Base-by-base conservation (phyloP, 2,797 vertebrate species). In the Pelobates cultripes region DNA sequence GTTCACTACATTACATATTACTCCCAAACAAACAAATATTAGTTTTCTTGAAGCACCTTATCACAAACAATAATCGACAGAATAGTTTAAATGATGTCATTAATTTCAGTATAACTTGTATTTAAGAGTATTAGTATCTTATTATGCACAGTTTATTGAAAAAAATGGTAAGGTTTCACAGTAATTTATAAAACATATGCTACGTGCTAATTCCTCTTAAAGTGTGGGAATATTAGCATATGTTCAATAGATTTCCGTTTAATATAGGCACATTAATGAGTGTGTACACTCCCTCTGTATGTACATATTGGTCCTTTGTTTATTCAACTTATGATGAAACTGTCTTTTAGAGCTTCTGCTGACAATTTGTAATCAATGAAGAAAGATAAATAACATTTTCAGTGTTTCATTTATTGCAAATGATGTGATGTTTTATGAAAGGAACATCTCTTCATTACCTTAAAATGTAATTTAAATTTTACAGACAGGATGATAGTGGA, bases 201-300 rank as follows among this genome's bases (percentile, higher is more conserved):
- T 70, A 73, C 71, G 61, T 55, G 71, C 76, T 78, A 61, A 53
- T 77, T 60, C 73, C 10, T 47, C 44, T 73, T 74, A 44, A 53
- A 76, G 57, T 70, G 77, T 84, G 67, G 43, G 73, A 79, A 84
- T 66, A 70, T 79, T 75, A 79, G 55, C 82, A 84, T 84, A 84
- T 79, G 82, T 51, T 70, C 40, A 42, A 55, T 75, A 9, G 53
- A 70, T n/a, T 79, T 78, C 5, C 13, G 70, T 6, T 72, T 79
- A 42, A 64, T 73, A 73, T 41, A 66, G 17, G 55, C 43, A 69
- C 15, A 45, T 72, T 70, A 77, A 84, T 79, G 81, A 79, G 43
- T 70, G 68, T 43, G 8, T 71, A 63, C 40, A 44, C 70, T 66
- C 41, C 47, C n/a, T n/a, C n/a, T n/a, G 17, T 70, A 43, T 75